Evolutionary conservation across 2,888 invertebrate species (phyloP).

Genomic region (Drosophila peninsularis): DNA sequence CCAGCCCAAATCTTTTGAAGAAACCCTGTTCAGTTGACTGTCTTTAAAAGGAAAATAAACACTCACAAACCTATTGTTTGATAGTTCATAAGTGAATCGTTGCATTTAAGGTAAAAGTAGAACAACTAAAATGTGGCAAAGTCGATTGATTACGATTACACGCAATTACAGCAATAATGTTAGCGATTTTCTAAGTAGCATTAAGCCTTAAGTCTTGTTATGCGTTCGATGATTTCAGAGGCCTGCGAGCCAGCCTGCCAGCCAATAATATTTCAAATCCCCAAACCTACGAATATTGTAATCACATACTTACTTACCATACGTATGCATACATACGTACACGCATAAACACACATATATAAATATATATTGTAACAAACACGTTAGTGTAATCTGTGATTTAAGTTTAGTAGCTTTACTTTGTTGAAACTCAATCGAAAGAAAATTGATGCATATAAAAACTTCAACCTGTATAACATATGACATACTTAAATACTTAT

Average conservation of each 20-base stretch:
- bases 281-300: constrained; percentile 28
- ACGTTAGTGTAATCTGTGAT: constrained; percentile 84
- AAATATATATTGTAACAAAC: constrained; percentile 72
- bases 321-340: constrained; percentile 27
- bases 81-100: constrained; percentile 71
- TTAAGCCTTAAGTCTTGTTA: constrained; percentile 60
- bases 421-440: constrained; percentile 71
- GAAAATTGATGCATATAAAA: constrained; percentile 46
- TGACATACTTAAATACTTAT: constrained; percentile 43
- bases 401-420: constrained; percentile 84
- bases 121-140: constrained; percentile 40
- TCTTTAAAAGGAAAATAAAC: constrained; percentile 24
- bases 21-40: constrained; percentile 31
- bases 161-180: constrained; percentile 60
- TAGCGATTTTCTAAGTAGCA: constrained; percentile 67
- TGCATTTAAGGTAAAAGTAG: constrained; percentile 63
- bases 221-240: constrained; percentile 60
- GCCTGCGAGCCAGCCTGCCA: not conserved
- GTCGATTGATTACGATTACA: constrained; percentile 35
- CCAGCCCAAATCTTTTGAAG: constrained; percentile 48
- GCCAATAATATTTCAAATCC: constrained; percentile 37
- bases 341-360: constrained; percentile 58
- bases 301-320: constrained; percentile 39
- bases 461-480: constrained; percentile 55
- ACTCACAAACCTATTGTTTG: constrained; percentile 60